phyloP scores from a whole-genome alignment of 2,113 vertebrate species.

The Daubentonia madagascariensis region DNA sequence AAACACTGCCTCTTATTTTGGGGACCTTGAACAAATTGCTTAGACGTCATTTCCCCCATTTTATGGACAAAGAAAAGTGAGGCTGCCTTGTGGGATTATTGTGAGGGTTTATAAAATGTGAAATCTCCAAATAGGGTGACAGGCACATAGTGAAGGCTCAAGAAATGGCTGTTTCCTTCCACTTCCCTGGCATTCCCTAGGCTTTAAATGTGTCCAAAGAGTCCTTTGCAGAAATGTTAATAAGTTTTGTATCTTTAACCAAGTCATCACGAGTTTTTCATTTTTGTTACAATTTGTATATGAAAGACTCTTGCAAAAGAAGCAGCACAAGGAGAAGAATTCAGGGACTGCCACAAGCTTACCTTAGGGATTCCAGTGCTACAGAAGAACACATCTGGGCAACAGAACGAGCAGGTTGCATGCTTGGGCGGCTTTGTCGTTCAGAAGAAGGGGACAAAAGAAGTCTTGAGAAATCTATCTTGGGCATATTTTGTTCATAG shows the following conservation, averaged over 20 bases:
- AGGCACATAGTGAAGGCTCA: too few species aligned
- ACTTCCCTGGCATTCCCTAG: neutral
- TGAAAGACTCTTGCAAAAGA: neutral
- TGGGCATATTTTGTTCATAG: neutral
- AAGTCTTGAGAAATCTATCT: neutral
- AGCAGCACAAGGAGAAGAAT: neutral
- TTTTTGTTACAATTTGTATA: neutral
- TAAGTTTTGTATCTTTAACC: neutral
- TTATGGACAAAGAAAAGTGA: neutral
- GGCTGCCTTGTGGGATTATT: neutral
- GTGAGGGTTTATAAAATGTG: neutral
- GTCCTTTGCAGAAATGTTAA: neutral
- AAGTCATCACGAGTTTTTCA: neutral
- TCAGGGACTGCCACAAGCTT: neutral
- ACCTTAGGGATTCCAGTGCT: neutral
- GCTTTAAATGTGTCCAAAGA: neutral
- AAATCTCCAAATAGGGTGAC: neutral
- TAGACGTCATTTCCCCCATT: neutral
- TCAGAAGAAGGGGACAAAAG: neutral
- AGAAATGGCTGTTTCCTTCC: neutral
- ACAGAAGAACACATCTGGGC: neutral
- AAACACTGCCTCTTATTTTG: neutral
- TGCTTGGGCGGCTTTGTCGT: fast-evolving
- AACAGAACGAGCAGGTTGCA: neutral
- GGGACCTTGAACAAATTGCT: neutral